Conservation (phyloP, 2,888 invertebrate species). For the Phasia obesa region DNA sequence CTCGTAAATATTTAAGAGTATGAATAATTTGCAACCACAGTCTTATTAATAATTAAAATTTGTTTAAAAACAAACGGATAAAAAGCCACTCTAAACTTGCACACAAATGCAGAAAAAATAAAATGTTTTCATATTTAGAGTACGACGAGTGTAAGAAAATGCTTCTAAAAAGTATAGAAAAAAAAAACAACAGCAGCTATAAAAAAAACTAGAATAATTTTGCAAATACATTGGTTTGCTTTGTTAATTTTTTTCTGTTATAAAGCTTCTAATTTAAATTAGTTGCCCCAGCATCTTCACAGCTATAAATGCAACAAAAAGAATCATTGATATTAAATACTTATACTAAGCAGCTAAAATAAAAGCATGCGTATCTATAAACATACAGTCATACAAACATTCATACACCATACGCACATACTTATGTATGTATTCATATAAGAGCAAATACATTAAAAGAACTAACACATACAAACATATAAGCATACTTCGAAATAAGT, state of each 20-base stretch:
- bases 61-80: slow-evolving; percentile 41
- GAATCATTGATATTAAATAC: slow-evolving; percentile 41
- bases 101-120: slow-evolving; percentile 8
- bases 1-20: neutral
- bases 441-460: neutral
- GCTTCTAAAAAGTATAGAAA: slow-evolving; percentile 18
- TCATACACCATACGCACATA: neutral
- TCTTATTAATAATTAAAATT: slow-evolving; percentile 67
- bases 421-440: too few species aligned
- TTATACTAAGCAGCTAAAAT: neutral
- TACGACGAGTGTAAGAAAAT: slow-evolving; percentile 40
- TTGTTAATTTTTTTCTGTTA: slow-evolving; percentile 17
- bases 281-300: slow-evolving; percentile 49
- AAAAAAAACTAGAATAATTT: slow-evolving; percentile 18
- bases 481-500: neutral
- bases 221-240: slow-evolving; percentile 20
- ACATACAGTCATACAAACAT: neutral
- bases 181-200: neutral
- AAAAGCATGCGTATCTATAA: neutral
- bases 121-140: slow-evolving; percentile 18
- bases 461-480: slow-evolving; percentile 2
- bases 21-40: slow-evolving; percentile 35
- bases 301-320: slow-evolving; percentile 18
- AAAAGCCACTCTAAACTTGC: slow-evolving; percentile 27
- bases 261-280: slow-evolving; percentile 64